phyloP scores from a whole-genome alignment of 1,140 invertebrate genomes.

The Apocrypta bakeri region DNA sequence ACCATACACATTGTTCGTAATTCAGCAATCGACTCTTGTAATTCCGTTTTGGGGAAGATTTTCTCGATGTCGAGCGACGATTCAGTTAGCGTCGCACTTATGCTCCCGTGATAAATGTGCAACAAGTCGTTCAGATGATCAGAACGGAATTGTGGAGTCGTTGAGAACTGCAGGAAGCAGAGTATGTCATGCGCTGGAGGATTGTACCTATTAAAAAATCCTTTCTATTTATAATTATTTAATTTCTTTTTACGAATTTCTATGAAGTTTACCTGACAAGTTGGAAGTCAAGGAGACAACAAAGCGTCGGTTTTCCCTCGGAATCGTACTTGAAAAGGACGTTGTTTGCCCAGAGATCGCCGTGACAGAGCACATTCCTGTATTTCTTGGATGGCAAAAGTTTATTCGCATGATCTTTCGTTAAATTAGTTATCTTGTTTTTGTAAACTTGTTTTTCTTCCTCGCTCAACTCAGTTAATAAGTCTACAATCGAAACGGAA shows the following conservation, averaged over 20 bases:
- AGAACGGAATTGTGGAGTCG: constrained; percentile 55
- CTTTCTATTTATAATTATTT: not conserved
- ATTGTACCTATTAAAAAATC: constrained; percentile 65
- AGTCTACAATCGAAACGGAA: constrained; percentile 60
- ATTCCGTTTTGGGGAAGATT: constrained; percentile 58
- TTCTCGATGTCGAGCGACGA: constrained; percentile 50
- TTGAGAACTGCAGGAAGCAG: constrained; percentile 64
- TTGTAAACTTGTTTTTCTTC: constrained; percentile 51
- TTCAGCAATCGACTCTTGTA: constrained; percentile 59
- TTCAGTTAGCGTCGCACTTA: constrained; percentile 50
- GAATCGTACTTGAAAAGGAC: constrained; percentile 77
- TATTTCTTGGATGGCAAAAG: constrained; percentile 73
- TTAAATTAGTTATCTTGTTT: constrained; percentile 50
- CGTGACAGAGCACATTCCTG: constrained; percentile 77
- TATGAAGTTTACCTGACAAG: constrained; percentile 73
- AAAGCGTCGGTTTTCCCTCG: constrained; percentile 65
- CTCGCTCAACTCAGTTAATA: constrained; percentile 54
- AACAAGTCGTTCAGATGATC: constrained; percentile 54
- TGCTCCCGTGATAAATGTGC: constrained; percentile 57
- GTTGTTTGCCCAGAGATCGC: constrained; percentile 81
- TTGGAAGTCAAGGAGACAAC: constrained; percentile 79
- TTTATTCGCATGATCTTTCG: constrained; percentile 55
- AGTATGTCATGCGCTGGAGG: constrained; percentile 77
- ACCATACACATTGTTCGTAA: constrained; percentile 55
- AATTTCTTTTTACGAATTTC: not conserved